Evolutionary conservation across 2,113 vertebrate genomes (phyloP).

Genomic region (Jaculus jaculus): DNA sequence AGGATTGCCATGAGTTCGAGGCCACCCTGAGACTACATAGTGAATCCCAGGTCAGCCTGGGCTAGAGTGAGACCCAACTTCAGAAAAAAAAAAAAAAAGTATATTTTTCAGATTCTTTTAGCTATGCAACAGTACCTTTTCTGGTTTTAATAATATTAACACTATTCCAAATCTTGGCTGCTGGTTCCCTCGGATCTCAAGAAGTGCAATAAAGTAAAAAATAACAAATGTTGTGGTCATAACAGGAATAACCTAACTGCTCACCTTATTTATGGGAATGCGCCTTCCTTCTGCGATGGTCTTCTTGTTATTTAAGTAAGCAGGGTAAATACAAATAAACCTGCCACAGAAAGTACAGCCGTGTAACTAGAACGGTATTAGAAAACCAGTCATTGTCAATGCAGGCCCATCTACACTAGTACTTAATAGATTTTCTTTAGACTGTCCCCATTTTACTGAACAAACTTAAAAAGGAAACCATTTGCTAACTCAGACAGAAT

Average conservation of each 20-base stretch:
- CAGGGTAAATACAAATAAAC: slow-evolving; percentile 95
- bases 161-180: not conserved
- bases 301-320: slow-evolving; percentile 98
- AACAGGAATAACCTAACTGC: not conserved
- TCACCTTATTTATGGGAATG: slow-evolving; percentile 94
- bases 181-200: not conserved
- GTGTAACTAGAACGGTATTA: not conserved
- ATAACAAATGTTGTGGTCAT: not conserved
- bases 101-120: not conserved
- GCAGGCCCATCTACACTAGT: not conserved
- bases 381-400: not conserved
- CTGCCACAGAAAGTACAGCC: slow-evolving; percentile 80
- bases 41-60: no score
- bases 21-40: no score
- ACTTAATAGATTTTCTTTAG: not conserved
- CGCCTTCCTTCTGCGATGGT: slow-evolving; percentile 95
- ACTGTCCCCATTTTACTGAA: not conserved
- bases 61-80: no score
- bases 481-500: not conserved
- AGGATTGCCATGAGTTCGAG: no score
- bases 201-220: not conserved
- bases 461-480: not conserved
- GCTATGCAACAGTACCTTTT: not conserved
- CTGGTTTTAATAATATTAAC: not conserved
- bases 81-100: no score